A percentile compares a stretch with the other conserved stretches of the same genome.
Conservation (phyloP, 2,113 vertebrate species). For the Willisornis vidua region DNA sequence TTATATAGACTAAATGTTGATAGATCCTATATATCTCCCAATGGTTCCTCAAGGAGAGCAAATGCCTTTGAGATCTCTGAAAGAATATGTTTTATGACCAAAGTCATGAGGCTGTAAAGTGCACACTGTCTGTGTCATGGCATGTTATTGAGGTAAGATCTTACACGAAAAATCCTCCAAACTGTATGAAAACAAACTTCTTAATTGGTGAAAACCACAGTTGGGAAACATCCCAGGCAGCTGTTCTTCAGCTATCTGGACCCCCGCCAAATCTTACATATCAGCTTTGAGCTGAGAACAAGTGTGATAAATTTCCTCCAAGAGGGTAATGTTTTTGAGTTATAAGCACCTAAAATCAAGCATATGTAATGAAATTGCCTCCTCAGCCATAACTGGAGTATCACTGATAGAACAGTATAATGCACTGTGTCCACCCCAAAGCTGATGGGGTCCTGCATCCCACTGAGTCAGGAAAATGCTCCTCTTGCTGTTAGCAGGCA, state of each 20-base stretch:
- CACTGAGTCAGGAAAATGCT: neutral
- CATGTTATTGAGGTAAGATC: neutral
- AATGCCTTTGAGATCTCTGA: neutral
- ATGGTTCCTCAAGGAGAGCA: neutral
- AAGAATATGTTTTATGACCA: neutral
- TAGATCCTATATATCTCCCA: neutral
- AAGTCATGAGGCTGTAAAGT: neutral
- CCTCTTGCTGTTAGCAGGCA: neutral
- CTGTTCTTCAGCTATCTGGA: slow-evolving; percentile 38
- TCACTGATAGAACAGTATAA: rapidly evolving
- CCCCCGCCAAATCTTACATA: neutral
- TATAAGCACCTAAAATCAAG: slow-evolving; percentile 43
- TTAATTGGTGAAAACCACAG: slow-evolving; percentile 18
- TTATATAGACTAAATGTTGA: neutral
- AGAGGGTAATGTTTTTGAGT: slow-evolving; percentile 17
- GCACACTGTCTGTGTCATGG: rapidly evolving
- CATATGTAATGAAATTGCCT: neutral
- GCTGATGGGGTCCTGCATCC: neutral
- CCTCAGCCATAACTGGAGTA: neutral
- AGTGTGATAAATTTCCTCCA: slow-evolving; percentile 38
- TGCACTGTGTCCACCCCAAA: rapidly evolving
- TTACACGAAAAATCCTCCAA: neutral
- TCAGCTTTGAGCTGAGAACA: slow-evolving; percentile 36
- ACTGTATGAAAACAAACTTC: slow-evolving; percentile 45
- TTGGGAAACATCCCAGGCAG: slow-evolving; percentile 45